Percentiles rank a stretch among this genome's conserved stretches.
These are phyloP conservation scores for Charanyca ferruginea DNA, from an alignment of 2,888 invertebrate genomes.

Conservation along the genomic window DNA sequence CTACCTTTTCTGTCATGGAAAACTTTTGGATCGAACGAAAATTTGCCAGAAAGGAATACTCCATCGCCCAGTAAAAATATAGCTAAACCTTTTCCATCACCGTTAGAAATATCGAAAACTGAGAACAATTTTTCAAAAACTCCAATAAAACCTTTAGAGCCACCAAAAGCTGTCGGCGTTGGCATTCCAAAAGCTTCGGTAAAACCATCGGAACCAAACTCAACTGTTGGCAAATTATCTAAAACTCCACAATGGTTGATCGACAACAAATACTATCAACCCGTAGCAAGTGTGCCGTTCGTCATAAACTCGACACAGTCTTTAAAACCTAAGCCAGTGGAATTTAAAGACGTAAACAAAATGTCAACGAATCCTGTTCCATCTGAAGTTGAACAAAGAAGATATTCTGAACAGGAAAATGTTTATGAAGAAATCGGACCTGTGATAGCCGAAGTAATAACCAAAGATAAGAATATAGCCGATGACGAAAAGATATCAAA, in stretches of 20 bases:
- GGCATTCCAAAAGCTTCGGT: constrained; percentile 21
- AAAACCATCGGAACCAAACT: constrained; percentile 61
- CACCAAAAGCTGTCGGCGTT: constrained; percentile 24
- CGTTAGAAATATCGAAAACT: constrained; percentile 64
- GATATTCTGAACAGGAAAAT: constrained; percentile 80
- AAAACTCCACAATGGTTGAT: constrained; percentile 82
- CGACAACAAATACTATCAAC: constrained; percentile 86
- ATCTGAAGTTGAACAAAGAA: constrained; percentile 61
- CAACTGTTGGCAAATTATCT: constrained; percentile 75
- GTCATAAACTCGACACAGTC: constrained; percentile 75
- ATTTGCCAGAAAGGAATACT: constrained; percentile 67
- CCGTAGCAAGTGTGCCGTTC: constrained; percentile 82
- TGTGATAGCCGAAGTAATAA: constrained; percentile 57
- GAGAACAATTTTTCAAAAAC: constrained; percentile 35
- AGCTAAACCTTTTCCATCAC: constrained; percentile 44
- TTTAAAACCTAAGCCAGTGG: constrained; percentile 56
- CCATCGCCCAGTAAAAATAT: constrained; percentile 66
- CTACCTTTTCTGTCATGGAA: constrained; percentile 78
- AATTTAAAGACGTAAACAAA: constrained; percentile 46
- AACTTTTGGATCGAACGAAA: constrained; percentile 73
- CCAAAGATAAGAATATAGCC: constrained; percentile 79
- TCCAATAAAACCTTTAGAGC: constrained; percentile 32
- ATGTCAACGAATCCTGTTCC: constrained; percentile 68
- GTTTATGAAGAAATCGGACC: constrained; percentile 87
- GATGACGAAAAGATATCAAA: constrained; percentile 86